Base-by-base conservation (phyloP, 2,888 invertebrate genomes). In the Chrysopilus asiliformis region DNA sequence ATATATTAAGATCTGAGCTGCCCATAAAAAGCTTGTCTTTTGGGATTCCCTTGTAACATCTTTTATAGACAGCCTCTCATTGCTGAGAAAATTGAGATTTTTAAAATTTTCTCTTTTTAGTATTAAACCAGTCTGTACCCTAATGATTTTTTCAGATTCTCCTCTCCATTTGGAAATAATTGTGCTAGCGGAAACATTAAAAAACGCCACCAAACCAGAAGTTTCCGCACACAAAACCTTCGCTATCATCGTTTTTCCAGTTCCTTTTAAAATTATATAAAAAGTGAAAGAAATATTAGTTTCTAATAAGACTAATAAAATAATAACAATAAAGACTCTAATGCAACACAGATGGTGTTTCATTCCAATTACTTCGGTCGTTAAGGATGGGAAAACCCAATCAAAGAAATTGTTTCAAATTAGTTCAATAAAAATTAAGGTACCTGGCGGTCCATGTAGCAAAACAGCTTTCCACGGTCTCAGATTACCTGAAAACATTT, bases 141-240 rank as follows among this genome's bases (percentile, higher is more conserved):
- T 77, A 28, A 94, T 71, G 48, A 90, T 77, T 64, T 91, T 93
- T 65, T 94, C 94, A 0, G 91, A 91, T 49, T 95, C 94, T 0
- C 94, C 94, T 19, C 93, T 68, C 93, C 93, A 94, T 62, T 95
- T 95, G 52, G 86, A 89, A n/a, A 91, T 75, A 28, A 94, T 72
- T 3, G 82, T 79, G 51, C 90, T 86, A 41, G 87, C 81, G 3
- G 87, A 80, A 10, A 94, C 76, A 55, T 91, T 93, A 58, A 95
- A 90, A 64, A 94, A 91, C 0, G 85, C 85, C 41, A 74, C 71
- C 66, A 72, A 50, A 56, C 62, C 45, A 3, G 52, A 48, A 44
- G 82, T 79, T 61, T 90, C 86, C 2, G 79, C 73, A 4, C 90
- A 91, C 2, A 87, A 75, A 0, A 89, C 87, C 59, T 83, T 83